Base-by-base conservation (phyloP, 2,888 invertebrate species). In the Eilema depressum region DNA sequence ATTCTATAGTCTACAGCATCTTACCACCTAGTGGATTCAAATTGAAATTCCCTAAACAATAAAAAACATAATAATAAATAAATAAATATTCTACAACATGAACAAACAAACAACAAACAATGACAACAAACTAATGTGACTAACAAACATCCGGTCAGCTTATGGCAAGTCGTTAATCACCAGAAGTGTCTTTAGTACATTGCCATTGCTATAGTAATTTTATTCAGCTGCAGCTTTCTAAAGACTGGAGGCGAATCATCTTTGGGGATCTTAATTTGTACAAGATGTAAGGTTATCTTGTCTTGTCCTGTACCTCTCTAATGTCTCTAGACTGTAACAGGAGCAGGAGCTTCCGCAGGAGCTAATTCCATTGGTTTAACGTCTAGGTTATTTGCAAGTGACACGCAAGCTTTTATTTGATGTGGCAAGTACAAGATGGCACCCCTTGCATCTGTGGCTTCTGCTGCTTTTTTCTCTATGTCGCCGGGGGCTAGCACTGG, bases 401-500 rank as follows among this genome's bases (percentile, higher is more conserved):
- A 20, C 8, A 10, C 11, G 10, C 33, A 66, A 4, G 11, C 26
- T 1, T 33, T 33, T 25, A 66, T 57, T 26, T 66, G 66, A 12
- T 25, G 17, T 33, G 56, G 66, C 17, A 25, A 53, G 25, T 66
- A 66, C 23, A 66, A 66, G 11, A 66, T 25, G 57, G 98, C 98
- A 12, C 98, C 98, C 14, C 95, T 94, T 23, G 87, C 83, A 68
- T 98, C 97, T 0, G 98, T 97, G 65, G 96, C 94, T 56, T 94
- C 91, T 93, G 97, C 97, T 73, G 97, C 96, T 1, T 89, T 87
- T 68, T 96, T 96, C 88, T 99, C 99, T 62, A 98, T 98, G 89
- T 99, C 99, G 0, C 99, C 99, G 26, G 98, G 97, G 0, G 98
- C 96, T 64, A 98, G 83, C 0, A 99, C 98, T 10, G 97, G 97